Base-by-base conservation (phyloP, 2,888 invertebrate species). In the Mythimna ferrago region DNA sequence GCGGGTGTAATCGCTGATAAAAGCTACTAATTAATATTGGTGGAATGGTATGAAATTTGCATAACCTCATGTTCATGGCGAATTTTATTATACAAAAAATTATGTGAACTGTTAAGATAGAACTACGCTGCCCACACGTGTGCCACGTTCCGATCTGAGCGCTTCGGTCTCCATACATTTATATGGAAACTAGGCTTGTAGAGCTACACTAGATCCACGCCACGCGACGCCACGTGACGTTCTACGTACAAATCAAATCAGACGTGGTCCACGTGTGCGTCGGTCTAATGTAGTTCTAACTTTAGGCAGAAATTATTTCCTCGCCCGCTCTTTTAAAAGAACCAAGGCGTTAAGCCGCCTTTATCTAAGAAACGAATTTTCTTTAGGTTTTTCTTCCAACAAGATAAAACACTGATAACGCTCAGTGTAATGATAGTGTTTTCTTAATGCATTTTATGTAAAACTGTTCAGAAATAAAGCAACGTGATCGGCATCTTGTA, bases 401-500 rank as follows among this genome's bases (percentile, higher is more conserved):
- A 61, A 83, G 80, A 80, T 83, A 80, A 79, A 57, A 48, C 16
- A 32, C 73, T 79, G 80, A 83, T 80, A 80, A 83, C 61, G 48
- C 19, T 58, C 35, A 14, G 19, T 35, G 53, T 73, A 73, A 74
- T 41, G 67, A 54, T 57, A 58, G 44, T 57, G 57, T 61, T 26
- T 58, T 81, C 65, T 57, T 66, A 76, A 63, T 77, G 76, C 76
- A 77, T 54, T 81, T 58, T 11, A 63, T 53, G 32, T 53, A 62
- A 81, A 80, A 66, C 14, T n/a, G 53, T 53, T 76, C 44, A 32
- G 21, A 58, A 61, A 66, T 58, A 32, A 7, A 48, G 48, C 48
- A 19, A 48, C 48, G 48, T 48, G n/a, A 53, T 53, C 19, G 51
- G 51, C 26, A n/a, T 19, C 16, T 11, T 62, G 38, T 26, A 11